phyloP scores from a whole-genome alignment of 2,113 vertebrate genomes.

The Hydropotes inermis region DNA sequence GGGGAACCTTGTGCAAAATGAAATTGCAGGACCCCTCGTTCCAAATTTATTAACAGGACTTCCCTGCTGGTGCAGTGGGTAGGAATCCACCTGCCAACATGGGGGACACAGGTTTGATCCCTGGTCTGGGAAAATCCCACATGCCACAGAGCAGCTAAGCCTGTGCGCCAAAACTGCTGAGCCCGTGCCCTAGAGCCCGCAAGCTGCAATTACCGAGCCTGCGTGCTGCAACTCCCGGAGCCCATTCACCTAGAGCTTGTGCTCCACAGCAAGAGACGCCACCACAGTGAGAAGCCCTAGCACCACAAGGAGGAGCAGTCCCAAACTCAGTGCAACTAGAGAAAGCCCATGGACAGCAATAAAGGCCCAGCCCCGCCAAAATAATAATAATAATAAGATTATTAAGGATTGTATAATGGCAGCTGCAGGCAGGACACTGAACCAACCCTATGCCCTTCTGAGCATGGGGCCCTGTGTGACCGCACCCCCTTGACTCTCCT shows the following conservation, averaged over 20 bases:
- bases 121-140: not conserved
- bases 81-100: not conserved
- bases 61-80: not conserved
- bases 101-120: not conserved
- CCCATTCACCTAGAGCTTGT: not conserved
- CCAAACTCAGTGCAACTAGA: not conserved
- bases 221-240: not conserved
- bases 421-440: accelerated
- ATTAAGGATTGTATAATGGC: not conserved
- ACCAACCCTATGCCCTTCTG: not conserved
- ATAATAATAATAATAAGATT: not conserved
- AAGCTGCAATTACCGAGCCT: not conserved
- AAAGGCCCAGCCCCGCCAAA: not conserved
- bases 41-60: not conserved
- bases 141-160: not conserved
- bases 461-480: not conserved
- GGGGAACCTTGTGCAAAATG: not conserved
- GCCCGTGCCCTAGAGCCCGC: not conserved
- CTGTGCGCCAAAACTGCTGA: not conserved
- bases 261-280: not conserved
- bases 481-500: too few species aligned
- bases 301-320: not conserved
- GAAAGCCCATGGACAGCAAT: not conserved
- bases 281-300: not conserved
- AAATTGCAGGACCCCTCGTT: not conserved